Evolutionary conservation across 2,113 vertebrate species (phyloP).

Genomic region (Chascanopsetta lugubris): DNA sequence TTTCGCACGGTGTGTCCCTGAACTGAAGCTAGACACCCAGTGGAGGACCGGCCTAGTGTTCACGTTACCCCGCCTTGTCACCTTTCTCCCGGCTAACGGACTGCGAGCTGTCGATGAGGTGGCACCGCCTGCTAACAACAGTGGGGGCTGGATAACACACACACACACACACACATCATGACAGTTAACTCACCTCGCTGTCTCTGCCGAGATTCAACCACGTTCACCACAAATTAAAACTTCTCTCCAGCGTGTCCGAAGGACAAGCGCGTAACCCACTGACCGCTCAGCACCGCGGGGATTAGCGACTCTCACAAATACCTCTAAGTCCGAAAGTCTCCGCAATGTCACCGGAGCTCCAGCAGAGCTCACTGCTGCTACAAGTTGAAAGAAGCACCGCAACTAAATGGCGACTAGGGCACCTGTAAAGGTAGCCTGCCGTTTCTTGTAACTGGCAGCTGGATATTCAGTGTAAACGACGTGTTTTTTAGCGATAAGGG

Average conservation of each 20-base stretch:
- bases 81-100: slow-evolving; percentile 26
- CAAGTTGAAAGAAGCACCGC: slow-evolving; percentile 45
- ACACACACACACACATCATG: not conserved
- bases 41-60: not conserved
- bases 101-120: slow-evolving; percentile 64
- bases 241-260: no score
- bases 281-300: not conserved
- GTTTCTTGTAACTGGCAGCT: not conserved
- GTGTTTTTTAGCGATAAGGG: not conserved
- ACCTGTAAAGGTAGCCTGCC: not conserved
- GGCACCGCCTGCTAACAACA: slow-evolving; percentile 71
- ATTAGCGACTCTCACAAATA: slow-evolving; percentile 9
- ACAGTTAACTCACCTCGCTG: slow-evolving; percentile 14
- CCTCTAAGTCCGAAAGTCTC: slow-evolving; percentile 64
- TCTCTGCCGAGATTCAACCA: not conserved
- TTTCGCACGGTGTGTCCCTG: not conserved
- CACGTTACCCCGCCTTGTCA: not conserved
- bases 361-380: slow-evolving; percentile 50
- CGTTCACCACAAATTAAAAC: not conserved
- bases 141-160: not conserved
- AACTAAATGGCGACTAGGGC: slow-evolving; percentile 1
- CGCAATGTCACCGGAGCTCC: slow-evolving; percentile 65
- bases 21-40: not conserved
- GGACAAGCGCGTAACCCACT: not conserved
- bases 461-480: not conserved